A percentile compares a stretch with the other conserved stretches of the same genome.
phyloP scores from a whole-genome alignment of 2,113 vertebrate genomes.

The Istiophorus platypterus region DNA sequence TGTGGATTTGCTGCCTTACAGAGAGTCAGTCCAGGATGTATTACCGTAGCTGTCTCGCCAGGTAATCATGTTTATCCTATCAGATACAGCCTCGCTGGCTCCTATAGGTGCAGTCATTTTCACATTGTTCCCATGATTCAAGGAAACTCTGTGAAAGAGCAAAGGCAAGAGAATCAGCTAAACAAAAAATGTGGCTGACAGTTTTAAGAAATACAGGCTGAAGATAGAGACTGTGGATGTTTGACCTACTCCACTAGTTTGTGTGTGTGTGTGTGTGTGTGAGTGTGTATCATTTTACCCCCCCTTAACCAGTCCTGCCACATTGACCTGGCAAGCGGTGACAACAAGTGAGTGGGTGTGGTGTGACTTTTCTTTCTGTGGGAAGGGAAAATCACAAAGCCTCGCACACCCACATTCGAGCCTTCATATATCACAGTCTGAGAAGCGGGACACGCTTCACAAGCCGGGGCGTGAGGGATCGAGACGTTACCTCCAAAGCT shows the following conservation, averaged over 20 bases:
- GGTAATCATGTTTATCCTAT: too few species aligned
- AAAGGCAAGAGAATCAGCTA: background rate
- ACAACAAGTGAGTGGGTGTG: conserved; percentile 45
- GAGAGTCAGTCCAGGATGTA: too few species aligned
- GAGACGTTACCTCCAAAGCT: background rate
- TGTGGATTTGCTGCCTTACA: too few species aligned
- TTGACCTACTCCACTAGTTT: conserved; percentile 37
- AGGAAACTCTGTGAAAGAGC: background rate
- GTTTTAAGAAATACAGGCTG: background rate
- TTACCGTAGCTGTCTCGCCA: too few species aligned
- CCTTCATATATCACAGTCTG: background rate
- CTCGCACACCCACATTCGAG: background rate
- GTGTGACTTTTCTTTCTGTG: background rate
- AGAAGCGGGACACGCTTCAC: background rate
- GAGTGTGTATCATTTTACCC: background rate
- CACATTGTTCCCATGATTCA: background rate
- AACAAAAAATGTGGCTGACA: background rate
- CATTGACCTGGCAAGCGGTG: conserved; percentile 46
- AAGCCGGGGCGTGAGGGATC: background rate
- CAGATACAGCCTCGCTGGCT: too few species aligned
- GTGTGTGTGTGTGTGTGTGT: background rate
- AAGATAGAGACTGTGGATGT: background rate
- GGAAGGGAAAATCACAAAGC: background rate
- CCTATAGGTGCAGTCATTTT: background rate
- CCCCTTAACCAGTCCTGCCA: conserved; percentile 69